phyloP scores from a whole-genome alignment of 1,140 invertebrate genomes.

The Sitobion miscanthi region DNA sequence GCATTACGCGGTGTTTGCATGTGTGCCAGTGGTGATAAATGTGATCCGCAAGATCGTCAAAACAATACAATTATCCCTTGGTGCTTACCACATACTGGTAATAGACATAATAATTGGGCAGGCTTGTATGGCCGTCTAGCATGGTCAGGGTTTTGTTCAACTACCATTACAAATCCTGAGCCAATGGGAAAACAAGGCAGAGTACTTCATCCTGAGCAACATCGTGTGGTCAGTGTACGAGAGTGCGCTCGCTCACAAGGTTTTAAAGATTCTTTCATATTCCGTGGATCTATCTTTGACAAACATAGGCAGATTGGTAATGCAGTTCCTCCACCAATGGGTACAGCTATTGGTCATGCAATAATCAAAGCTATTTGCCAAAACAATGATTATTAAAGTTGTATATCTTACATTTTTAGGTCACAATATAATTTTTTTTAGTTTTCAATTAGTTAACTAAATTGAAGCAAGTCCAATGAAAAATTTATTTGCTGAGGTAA shows the following conservation, averaged over 20 bases:
- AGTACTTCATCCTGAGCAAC: conserved; percentile 83
- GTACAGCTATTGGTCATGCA: conserved; percentile 77
- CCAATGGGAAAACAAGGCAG: conserved; percentile 85
- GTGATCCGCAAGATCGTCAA: conserved; percentile 72
- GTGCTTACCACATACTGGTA: conserved; percentile 88
- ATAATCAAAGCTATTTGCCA: conserved; percentile 66
- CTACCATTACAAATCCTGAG: conserved; percentile 88
- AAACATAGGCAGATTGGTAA: conserved; percentile 74
- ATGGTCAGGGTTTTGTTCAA: conserved; percentile 87
- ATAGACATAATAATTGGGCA: conserved; percentile 87
- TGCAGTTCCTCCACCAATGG: conserved; percentile 85
- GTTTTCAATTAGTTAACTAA: not conserved
- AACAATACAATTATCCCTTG: conserved; percentile 87
- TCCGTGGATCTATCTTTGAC: conserved; percentile 70
- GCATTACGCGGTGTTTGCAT: conserved; percentile 78
- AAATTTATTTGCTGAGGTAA: not conserved
- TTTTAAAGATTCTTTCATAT: conserved; percentile 80
- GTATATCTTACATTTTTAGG: not conserved
- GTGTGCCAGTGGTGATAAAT: conserved; percentile 72
- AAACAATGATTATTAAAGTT: not conserved
- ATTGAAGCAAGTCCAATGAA: not conserved
- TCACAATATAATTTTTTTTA: not conserved
- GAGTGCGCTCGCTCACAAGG: conserved; percentile 89
- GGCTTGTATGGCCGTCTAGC: conserved; percentile 76
- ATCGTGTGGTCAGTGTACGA: conserved; percentile 81